Percentiles rank a stretch among this genome's conserved stretches.
Evolutionary conservation across 2,113 vertebrate genomes (phyloP).

Genomic region (Nanorana parkeri): DNA sequence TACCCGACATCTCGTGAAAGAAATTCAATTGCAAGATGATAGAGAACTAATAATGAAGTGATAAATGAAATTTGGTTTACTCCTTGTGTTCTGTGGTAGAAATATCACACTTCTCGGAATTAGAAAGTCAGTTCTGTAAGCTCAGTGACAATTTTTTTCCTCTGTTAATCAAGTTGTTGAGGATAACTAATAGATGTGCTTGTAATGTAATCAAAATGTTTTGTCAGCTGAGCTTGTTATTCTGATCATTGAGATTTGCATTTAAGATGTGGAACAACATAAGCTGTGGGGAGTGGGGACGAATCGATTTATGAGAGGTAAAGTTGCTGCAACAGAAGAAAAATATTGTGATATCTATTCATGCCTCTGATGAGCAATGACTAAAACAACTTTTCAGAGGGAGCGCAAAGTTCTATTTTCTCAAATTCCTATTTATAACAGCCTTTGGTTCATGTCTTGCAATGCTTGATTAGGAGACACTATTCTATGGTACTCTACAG

Average conservation of each 20-base stretch:
- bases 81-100: background rate
- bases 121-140: constrained; percentile 6
- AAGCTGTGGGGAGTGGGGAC: constrained; percentile 31
- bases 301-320: constrained; percentile 33
- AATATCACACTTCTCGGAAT: constrained; percentile 2
- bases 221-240: constrained; percentile 47
- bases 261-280: constrained; percentile 36
- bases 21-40: background rate
- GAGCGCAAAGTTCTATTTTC: background rate
- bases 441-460: background rate
- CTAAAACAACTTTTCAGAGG: constrained; percentile 6
- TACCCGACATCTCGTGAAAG: background rate
- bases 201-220: constrained; percentile 52
- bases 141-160: constrained; percentile 26
- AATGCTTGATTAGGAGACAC: too few relatives aligned
- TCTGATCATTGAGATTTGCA: constrained; percentile 43
- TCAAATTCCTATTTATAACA: background rate
- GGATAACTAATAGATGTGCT: constrained; percentile 46
- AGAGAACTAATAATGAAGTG: constrained; percentile 20
- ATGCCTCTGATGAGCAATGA: background rate
- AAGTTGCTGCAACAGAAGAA: constrained; percentile 33
- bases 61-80: constrained; percentile 23
- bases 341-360: constrained; percentile 26
- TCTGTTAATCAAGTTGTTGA: constrained; percentile 48
- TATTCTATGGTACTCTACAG: too few relatives aligned